Percentiles rank a stretch among this genome's conserved stretches.
These are phyloP conservation scores for Pygmarrhopalites habei DNA, from an alignment of 1,140 invertebrate species.

Conservation along the genomic window DNA sequence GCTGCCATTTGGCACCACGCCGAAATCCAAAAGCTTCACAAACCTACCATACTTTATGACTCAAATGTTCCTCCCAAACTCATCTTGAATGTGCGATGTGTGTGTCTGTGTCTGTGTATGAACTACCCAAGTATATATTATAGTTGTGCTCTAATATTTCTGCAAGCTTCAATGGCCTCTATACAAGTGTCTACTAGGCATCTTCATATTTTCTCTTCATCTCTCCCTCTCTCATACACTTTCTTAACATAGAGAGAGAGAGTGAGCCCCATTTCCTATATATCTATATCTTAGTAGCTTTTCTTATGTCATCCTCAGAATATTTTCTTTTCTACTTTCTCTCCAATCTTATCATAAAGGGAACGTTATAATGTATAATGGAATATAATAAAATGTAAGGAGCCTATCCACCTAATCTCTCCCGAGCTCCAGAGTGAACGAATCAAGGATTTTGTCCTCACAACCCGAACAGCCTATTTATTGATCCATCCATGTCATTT, in stretches of 20 bases:
- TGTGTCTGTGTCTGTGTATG: not conserved
- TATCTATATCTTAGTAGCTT: no score
- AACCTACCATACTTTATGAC: conserved; percentile 27
- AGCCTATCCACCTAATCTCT: conserved; percentile 10
- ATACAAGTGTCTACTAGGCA: no score
- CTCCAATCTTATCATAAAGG: conserved; percentile 3
- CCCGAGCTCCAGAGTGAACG: not conserved
- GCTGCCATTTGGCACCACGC: conserved; percentile 32
- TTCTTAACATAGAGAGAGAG: no score
- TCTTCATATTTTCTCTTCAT: no score
- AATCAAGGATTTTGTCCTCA: not conserved
- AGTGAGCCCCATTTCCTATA: no score
- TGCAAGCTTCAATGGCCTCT: no score
- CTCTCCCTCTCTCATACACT: not conserved
- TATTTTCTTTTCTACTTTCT: conserved; percentile 2
- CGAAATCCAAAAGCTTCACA: conserved; percentile 30
- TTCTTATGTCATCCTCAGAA: not conserved
- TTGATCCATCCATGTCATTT: not conserved
- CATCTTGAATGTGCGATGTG: conserved; percentile 8
- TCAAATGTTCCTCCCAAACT: conserved; percentile 20
- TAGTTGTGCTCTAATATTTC: no score
- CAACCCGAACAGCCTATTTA: conserved; percentile 1
- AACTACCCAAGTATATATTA: no score
- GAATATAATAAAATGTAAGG: conserved; percentile 12
- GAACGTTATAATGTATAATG: conserved; percentile 10